These are phyloP conservation scores for Drosophila mayri DNA, from an alignment of 1,140 invertebrate species.

Conservation along the genomic window DNA sequence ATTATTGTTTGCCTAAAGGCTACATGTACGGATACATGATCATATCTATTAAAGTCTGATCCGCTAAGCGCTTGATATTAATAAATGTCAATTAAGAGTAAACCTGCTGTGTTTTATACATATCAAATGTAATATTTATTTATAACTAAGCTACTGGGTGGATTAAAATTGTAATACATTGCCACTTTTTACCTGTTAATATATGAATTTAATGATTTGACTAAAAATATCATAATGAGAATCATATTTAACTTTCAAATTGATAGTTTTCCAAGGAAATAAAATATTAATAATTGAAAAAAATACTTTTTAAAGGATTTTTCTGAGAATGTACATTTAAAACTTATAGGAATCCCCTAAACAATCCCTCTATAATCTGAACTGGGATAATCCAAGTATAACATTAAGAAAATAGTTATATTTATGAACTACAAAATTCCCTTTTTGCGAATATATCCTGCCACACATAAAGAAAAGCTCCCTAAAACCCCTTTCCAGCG, in stretches of 20 bases:
- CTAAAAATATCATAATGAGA: not conserved
- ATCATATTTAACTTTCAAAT: not conserved
- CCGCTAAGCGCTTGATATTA: conserved; percentile 2
- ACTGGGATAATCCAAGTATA: not conserved
- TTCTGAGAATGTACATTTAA: not conserved
- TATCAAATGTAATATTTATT: not conserved
- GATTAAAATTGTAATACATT: not conserved
- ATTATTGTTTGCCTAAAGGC: conserved; percentile 1
- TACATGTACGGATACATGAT: conserved; percentile 9
- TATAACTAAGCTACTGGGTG: not conserved
- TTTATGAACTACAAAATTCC: not conserved
- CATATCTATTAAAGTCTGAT: conserved; percentile 4
- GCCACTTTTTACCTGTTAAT: not conserved
- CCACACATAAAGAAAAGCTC: no score
- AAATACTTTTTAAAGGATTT: not conserved
- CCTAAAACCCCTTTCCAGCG: not conserved
- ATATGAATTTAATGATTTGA: not conserved
- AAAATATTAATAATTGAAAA: not conserved
- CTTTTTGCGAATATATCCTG: not conserved
- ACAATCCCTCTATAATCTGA: not conserved
- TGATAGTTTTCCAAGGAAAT: not conserved
- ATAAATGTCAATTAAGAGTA: conserved; percentile 13
- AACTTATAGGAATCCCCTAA: not conserved
- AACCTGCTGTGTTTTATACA: not conserved
- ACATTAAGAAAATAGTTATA: not conserved